phyloP scores from a whole-genome alignment of 2,888 invertebrate species.

The Ectemnius lituratus region DNA sequence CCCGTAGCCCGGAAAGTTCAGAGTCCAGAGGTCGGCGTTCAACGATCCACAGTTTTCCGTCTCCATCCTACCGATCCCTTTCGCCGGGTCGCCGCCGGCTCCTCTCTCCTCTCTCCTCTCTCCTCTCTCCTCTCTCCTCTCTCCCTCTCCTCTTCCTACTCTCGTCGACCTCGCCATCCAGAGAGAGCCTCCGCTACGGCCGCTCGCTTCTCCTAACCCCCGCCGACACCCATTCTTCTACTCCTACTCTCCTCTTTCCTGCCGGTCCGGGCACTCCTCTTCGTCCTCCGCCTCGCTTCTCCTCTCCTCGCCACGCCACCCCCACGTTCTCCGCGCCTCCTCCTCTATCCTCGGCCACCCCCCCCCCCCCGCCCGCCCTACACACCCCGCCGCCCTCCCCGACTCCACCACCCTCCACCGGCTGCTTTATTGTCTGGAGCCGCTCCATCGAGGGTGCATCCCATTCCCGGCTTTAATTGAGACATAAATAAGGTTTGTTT shows the following conservation, averaged over 20 bases:
- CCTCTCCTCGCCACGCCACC: constrained; percentile 18
- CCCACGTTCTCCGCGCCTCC: constrained; percentile 28
- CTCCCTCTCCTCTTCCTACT: constrained; percentile 19
- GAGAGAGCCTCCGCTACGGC: constrained; percentile 36
- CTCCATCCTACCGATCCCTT: constrained; percentile 69
- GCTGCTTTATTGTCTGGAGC: constrained; percentile 77
- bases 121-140: constrained; percentile 26
- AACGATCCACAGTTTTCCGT: constrained; percentile 75
- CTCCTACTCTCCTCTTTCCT: constrained; percentile 14
- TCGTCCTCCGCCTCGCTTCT: constrained; percentile 8
- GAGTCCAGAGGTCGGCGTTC: constrained; percentile 77
- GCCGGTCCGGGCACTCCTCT: constrained; percentile 20
- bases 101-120: constrained; percentile 33
- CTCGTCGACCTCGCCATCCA: constrained; percentile 27
- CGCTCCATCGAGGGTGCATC: constrained; percentile 78
- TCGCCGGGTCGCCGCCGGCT: constrained; percentile 50
- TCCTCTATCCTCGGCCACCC: constrained; percentile 35
- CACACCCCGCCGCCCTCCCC: constrained; percentile 21
- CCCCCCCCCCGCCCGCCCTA: constrained; percentile 21
- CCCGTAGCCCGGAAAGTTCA: constrained; percentile 58
- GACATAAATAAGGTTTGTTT: constrained; percentile 79
- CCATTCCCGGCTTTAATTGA: constrained; percentile 78
- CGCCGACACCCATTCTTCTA: constrained; percentile 28
- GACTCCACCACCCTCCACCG: constrained; percentile 60
- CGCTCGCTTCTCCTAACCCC: constrained; percentile 23